phyloP scores from a whole-genome alignment of 2,888 invertebrate genomes.

The Amiota mariae region DNA sequence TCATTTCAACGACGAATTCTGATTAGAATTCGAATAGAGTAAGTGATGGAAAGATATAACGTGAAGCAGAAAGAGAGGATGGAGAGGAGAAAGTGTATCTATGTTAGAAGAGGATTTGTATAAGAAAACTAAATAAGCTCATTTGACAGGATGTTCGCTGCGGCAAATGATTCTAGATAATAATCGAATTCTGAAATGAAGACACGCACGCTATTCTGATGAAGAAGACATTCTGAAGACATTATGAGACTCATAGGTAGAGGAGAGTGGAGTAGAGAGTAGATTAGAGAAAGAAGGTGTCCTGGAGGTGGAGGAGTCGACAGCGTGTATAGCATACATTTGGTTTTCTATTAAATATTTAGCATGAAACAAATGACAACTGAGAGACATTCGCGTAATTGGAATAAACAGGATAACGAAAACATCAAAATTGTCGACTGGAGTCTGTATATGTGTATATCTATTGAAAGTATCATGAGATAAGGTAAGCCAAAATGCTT shows the following conservation, averaged over 20 bases:
- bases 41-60: too few species aligned
- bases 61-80: too few species aligned
- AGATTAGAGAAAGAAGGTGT: background rate
- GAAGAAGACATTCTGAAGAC: background rate
- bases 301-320: too few species aligned
- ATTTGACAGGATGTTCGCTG: background rate
- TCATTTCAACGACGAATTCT: slow-evolving; percentile 52
- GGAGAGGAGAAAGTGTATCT: too few species aligned
- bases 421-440: slow-evolving; percentile 2
- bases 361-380: slow-evolving; percentile 26
- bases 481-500: too few species aligned
- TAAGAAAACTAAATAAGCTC: slow-evolving; percentile 10
- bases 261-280: background rate
- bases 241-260: background rate
- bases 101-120: too few species aligned
- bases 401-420: background rate
- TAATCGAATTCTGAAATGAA: slow-evolving; percentile 20
- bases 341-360: slow-evolving; percentile 23
- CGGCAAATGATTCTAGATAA: background rate
- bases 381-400: slow-evolving; percentile 24
- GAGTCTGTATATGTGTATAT: too few species aligned
- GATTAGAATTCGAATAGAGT: slow-evolving; percentile 43
- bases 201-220: slow-evolving; percentile 7
- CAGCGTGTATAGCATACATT: slow-evolving; percentile 18
- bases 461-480: too few species aligned